A percentile compares a stretch with the other conserved stretches of the same genome.
Conservation (phyloP, 2,888 invertebrate species). For the Heliothis peltigera region DNA sequence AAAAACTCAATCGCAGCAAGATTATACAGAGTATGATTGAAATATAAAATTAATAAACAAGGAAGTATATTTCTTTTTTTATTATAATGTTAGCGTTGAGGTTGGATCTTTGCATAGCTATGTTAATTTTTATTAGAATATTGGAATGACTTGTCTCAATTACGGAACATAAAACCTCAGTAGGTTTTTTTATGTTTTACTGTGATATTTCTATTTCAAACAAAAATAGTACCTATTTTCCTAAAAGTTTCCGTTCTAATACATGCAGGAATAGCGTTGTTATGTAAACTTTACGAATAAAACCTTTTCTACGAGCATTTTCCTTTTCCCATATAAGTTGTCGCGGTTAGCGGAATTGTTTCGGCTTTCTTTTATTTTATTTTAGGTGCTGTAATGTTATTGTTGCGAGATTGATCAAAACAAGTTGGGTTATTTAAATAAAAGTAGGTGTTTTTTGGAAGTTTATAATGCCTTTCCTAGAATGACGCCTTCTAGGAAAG, state of each 20-base stretch:
- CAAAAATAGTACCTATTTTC: slow-evolving; percentile 31
- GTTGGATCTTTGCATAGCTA: too few relatives aligned
- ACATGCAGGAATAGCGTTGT: slow-evolving; percentile 35
- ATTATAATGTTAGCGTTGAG: too few relatives aligned
- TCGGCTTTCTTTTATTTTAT: slow-evolving; percentile 22
- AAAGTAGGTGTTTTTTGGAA: slow-evolving; percentile 16
- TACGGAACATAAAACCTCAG: too few relatives aligned
- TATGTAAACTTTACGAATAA: slow-evolving; percentile 52
- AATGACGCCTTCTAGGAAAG: slow-evolving; percentile 9
- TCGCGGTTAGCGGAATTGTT: slow-evolving; percentile 40
- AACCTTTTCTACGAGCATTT: slow-evolving; percentile 33
- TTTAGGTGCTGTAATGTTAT: slow-evolving; percentile 25
- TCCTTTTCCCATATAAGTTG: slow-evolving; percentile 40
- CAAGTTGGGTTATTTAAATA: slow-evolving; percentile 40
- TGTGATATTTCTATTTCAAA: slow-evolving; percentile 6
- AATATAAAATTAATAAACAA: too few relatives aligned
- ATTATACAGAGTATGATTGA: too few relatives aligned
- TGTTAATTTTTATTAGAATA: too few relatives aligned
- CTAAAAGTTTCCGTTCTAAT: slow-evolving; percentile 24
- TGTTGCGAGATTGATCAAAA: slow-evolving; percentile 47
- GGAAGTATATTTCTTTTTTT: too few relatives aligned
- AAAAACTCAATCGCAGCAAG: neutral
- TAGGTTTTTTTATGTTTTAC: neutral
- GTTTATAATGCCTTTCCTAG: too few relatives aligned
- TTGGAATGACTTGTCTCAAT: too few relatives aligned